These are phyloP conservation scores for Hydrolagus affinis DNA, from an alignment of 2,113 vertebrate genomes.

Conservation along the genomic window DNA sequence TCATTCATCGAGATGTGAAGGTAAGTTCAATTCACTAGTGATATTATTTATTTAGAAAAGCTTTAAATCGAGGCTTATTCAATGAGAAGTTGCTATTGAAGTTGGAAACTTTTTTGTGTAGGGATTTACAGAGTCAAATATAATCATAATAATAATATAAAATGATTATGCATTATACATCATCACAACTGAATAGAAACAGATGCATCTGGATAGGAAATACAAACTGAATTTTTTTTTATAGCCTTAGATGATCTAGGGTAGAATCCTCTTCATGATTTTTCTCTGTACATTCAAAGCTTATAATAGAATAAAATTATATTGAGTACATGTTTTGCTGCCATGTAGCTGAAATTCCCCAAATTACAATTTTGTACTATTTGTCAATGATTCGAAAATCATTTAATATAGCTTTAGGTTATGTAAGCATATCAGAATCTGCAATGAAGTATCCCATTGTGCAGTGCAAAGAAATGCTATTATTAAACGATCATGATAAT, in stretches of 20 bases:
- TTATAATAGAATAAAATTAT: neutral
- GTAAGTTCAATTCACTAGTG: conserved; percentile 54
- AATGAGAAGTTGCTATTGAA: neutral
- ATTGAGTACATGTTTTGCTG: neutral
- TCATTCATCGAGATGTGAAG: conserved; percentile 97
- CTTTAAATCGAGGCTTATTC: neutral
- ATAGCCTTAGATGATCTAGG: neutral
- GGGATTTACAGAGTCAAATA: neutral
- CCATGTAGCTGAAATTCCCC: too few species aligned
- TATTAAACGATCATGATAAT: neutral
- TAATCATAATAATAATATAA: too few species aligned
- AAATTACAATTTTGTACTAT: neutral
- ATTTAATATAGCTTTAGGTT: neutral
- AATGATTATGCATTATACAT: neutral
- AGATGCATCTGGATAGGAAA: neutral
- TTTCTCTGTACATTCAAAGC: neutral
- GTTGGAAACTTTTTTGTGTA: neutral
- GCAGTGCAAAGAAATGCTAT: neutral
- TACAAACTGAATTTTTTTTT: too few species aligned
- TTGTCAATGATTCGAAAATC: neutral
- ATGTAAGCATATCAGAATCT: neutral
- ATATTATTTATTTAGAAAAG: neutral
- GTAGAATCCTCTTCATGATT: neutral
- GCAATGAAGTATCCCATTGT: neutral
- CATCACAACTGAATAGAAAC: neutral